Evolutionary conservation across 1,140 invertebrate genomes (phyloP).

Genomic region (Tribolium castaneum): DNA sequence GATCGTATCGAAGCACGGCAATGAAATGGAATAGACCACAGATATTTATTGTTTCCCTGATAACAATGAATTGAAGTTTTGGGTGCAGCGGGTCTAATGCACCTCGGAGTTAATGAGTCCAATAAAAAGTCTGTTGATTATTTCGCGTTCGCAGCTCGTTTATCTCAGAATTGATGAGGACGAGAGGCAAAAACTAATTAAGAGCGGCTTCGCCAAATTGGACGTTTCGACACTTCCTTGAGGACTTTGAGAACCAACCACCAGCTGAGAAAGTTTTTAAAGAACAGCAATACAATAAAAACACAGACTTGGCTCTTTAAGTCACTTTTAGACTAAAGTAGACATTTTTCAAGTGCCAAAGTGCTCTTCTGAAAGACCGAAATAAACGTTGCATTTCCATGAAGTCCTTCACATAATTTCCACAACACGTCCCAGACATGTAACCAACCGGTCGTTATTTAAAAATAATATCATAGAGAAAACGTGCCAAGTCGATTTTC

Average conservation of each 20-base stretch:
- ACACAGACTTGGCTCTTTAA: background rate
- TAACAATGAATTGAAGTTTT: slow-evolving; percentile 28
- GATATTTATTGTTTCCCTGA: slow-evolving; percentile 37
- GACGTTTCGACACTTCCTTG: background rate
- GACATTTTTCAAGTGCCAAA: background rate
- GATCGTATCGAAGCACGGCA: slow-evolving; percentile 35
- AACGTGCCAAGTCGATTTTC: slow-evolving; percentile 27
- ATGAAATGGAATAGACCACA: slow-evolving; percentile 37
- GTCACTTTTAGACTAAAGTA: background rate
- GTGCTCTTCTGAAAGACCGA: too few species aligned
- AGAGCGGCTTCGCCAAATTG: background rate
- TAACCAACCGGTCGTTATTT: slow-evolving; percentile 6
- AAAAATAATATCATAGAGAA: slow-evolving; percentile 20
- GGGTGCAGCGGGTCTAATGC: slow-evolving; percentile 2
- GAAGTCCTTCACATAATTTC: slow-evolving; percentile 17
- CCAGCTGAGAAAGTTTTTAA: background rate
- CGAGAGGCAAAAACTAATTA: background rate
- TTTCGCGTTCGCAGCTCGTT: background rate
- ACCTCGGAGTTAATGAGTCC: background rate
- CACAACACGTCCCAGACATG: slow-evolving; percentile 15
- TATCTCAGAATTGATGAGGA: background rate
- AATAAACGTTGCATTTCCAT: slow-evolving; percentile 11
- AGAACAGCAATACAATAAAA: background rate
- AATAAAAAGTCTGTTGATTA: slow-evolving; percentile 3
- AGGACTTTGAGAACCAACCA: background rate